Percentiles rank a stretch among this genome's conserved stretches.
Conservation (phyloP, 2,888 invertebrate species). For the Nomada ruficornis region DNA sequence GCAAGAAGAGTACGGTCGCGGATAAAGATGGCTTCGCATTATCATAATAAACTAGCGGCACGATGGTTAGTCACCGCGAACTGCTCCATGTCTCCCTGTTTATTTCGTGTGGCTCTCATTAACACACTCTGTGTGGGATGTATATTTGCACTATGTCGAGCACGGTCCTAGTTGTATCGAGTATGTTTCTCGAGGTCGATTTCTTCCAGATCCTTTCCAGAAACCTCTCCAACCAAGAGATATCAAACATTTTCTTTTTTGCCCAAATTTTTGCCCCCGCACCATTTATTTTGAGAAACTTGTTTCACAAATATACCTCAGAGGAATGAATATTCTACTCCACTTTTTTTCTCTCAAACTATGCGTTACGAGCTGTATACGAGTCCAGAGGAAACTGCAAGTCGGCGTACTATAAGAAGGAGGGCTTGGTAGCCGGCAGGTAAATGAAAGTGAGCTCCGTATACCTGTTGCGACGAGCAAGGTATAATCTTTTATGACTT, state of each 20-base stretch:
- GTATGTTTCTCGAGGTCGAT: slow-evolving; percentile 41
- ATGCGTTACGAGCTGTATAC: not conserved
- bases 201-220: slow-evolving; percentile 46
- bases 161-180: slow-evolving; percentile 52
- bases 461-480: slow-evolving; percentile 58
- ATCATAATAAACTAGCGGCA: slow-evolving; percentile 73
- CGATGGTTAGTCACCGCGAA: slow-evolving; percentile 69
- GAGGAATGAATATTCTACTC: not conserved
- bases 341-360: not conserved
- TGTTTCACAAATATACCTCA: slow-evolving; percentile 8
- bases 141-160: slow-evolving; percentile 65
- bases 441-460: slow-evolving; percentile 52
- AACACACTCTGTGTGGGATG: slow-evolving; percentile 61
- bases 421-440: slow-evolving; percentile 45
- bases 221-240: slow-evolving; percentile 9
- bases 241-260: slow-evolving; percentile 6
- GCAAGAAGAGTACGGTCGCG: slow-evolving; percentile 58
- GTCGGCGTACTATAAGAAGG: not conserved
- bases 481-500: slow-evolving; percentile 76
- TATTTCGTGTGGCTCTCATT: slow-evolving; percentile 72
- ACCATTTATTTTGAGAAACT: slow-evolving; percentile 31
- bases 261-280: not conserved
- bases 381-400: slow-evolving; percentile 3
- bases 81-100: slow-evolving; percentile 66
- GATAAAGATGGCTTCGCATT: slow-evolving; percentile 74